phyloP scores from a whole-genome alignment of 2,888 invertebrate genomes.

The Euzetes globulus region DNA sequence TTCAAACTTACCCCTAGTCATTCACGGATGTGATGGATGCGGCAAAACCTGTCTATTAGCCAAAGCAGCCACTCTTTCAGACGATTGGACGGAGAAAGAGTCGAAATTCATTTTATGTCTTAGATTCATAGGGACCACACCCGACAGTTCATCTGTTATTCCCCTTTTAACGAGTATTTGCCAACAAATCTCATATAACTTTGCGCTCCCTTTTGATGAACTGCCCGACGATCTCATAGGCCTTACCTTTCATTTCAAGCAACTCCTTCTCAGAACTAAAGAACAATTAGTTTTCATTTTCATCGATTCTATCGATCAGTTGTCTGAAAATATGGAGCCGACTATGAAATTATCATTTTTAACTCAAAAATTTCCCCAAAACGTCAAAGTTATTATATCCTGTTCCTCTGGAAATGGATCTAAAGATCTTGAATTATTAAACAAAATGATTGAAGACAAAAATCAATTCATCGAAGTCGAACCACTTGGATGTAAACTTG shows the following conservation, averaged over 20 bases:
- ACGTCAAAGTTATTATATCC: slow-evolving; percentile 88
- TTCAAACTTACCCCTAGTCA: slow-evolving; percentile 69
- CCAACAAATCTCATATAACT: slow-evolving; percentile 89
- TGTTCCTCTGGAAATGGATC: slow-evolving; percentile 81
- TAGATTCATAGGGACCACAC: slow-evolving; percentile 90
- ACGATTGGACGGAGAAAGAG: slow-evolving; percentile 49
- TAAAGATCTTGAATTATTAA: slow-evolving; percentile 72
- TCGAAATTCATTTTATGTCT: slow-evolving; percentile 76
- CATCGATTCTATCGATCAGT: slow-evolving; percentile 91
- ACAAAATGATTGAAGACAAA: slow-evolving; percentile 78
- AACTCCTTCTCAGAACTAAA: slow-evolving; percentile 69
- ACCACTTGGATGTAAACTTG: slow-evolving; percentile 76
- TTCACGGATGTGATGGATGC: slow-evolving; percentile 93
- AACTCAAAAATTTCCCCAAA: slow-evolving; percentile 75
- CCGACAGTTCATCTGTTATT: slow-evolving; percentile 88
- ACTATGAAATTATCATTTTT: slow-evolving; percentile 88
- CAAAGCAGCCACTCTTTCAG: slow-evolving; percentile 75
- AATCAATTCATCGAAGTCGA: slow-evolving; percentile 79
- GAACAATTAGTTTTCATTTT: slow-evolving; percentile 82
- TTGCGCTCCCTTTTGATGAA: slow-evolving; percentile 78
- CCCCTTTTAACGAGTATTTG: slow-evolving; percentile 91
- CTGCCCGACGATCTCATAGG: slow-evolving; percentile 95
- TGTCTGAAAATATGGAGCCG: slow-evolving; percentile 86
- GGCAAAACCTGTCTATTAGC: slow-evolving; percentile 94
- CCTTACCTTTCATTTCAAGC: slow-evolving; percentile 90